Percentiles rank a stretch among this genome's conserved stretches.
These are phyloP conservation scores for Burhinus bistriatus DNA, from an alignment of 2,113 vertebrate species.

Conservation along the genomic window DNA sequence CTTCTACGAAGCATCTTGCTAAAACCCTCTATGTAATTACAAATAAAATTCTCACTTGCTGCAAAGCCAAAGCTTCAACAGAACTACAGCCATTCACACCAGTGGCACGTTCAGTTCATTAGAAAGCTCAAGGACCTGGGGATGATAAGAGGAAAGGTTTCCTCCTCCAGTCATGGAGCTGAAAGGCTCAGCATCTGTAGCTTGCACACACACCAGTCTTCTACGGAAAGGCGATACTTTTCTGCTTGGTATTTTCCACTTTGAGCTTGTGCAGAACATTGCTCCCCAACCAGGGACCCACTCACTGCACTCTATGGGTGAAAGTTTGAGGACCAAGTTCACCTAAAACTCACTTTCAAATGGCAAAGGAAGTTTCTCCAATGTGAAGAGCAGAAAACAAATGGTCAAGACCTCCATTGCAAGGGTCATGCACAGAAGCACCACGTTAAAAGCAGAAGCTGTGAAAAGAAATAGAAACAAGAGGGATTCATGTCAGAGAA, in stretches of 20 bases:
- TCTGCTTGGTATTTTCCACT: not conserved
- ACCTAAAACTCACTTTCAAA: conserved; percentile 78
- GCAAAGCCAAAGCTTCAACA: not conserved
- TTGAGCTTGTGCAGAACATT: not conserved
- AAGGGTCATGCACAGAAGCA: conserved; percentile 76
- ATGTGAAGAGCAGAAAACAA: conserved; percentile 84
- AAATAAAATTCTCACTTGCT: not conserved
- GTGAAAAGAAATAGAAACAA: conserved; percentile 15
- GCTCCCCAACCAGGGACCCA: not conserved
- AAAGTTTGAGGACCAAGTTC: not conserved
- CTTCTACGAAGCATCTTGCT: not conserved
- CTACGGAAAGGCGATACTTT: not conserved
- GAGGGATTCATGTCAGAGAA: not conserved
- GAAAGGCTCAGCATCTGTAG: not conserved
- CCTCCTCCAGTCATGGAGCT: not conserved
- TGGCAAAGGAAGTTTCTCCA: conserved; percentile 76
- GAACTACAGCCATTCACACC: not conserved
- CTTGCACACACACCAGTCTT: not conserved
- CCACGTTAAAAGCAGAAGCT: conserved; percentile 81
- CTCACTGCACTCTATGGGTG: not conserved
- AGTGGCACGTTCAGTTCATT: not conserved
- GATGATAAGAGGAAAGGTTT: not conserved
- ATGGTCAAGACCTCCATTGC: conserved; percentile 81
- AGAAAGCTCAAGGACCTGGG: not conserved
- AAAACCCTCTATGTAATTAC: not conserved